Conservation (phyloP, 2,797 vertebrate species). For the Pogoniulus pusillus region DNA sequence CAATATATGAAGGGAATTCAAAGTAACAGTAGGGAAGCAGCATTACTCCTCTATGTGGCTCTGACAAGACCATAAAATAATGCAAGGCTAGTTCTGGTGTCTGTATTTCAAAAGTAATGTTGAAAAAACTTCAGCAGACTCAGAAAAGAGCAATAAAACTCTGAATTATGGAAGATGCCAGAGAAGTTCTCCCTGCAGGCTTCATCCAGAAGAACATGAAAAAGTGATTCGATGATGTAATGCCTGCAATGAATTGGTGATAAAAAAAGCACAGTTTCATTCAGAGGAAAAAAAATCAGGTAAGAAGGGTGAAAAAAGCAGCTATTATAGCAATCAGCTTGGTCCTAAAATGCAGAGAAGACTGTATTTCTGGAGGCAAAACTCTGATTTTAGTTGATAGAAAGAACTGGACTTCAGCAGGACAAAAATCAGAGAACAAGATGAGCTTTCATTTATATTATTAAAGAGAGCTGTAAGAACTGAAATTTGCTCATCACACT, state of each 20-base stretch:
- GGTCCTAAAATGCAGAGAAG: neutral
- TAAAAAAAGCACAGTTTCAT: neutral
- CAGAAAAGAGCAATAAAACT: conserved; percentile 16
- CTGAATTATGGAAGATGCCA: conserved; percentile 7
- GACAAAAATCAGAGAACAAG: neutral
- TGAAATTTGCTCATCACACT: neutral
- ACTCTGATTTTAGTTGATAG: neutral
- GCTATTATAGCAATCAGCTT: neutral
- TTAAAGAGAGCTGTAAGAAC: neutral
- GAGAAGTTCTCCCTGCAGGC: neutral
- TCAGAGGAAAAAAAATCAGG: neutral
- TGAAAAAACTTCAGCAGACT: conserved; percentile 28
- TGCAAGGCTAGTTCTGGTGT: neutral
- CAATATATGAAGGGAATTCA: neutral
- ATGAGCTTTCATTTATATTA: neutral
- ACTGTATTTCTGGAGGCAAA: neutral
- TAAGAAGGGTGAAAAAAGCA: neutral
- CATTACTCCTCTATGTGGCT: neutral
- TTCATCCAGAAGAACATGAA: neutral
- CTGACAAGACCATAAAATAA: conserved; percentile 18
- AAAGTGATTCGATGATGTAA: neutral
- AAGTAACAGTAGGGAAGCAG: neutral
- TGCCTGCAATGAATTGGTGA: neutral
- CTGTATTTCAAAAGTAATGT: conserved; percentile 14
- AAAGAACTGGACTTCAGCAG: neutral